Evolutionary conservation across 2,113 vertebrate species (phyloP).

Genomic region (Saguinus imperator): DNA sequence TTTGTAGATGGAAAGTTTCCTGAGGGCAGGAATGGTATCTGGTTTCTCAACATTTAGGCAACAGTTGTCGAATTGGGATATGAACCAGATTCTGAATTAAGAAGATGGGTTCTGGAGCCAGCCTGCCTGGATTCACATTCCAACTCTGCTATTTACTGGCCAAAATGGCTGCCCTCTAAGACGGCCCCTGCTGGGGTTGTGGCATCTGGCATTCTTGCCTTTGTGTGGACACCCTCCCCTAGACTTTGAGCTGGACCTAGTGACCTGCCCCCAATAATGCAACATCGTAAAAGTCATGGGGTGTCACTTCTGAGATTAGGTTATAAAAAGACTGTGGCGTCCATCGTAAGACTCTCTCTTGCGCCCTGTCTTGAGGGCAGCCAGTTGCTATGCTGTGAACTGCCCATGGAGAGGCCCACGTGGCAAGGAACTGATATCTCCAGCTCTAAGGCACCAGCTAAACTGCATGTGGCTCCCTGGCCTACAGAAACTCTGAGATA

Average conservation of each 20-base stretch:
- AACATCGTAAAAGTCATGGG: neutral
- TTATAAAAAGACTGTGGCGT: neutral
- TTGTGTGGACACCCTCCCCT: neutral
- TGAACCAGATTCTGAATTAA: neutral
- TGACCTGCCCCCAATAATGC: neutral
- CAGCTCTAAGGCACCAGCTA: too few relatives aligned
- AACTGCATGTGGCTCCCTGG: neutral
- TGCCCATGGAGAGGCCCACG: rapidly evolving
- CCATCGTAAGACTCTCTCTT: neutral
- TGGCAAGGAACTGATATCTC: neutral
- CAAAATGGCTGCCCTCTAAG: neutral
- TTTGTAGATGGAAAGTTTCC: neutral
- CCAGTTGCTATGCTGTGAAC: rapidly evolving
- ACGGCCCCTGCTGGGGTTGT: rapidly evolving
- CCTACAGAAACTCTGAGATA: neutral
- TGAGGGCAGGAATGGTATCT: neutral
- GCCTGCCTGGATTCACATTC: neutral
- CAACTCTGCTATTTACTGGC: neutral
- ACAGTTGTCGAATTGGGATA: neutral
- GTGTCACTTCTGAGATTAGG: neutral
- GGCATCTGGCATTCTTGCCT: neutral
- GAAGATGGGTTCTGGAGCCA: neutral
- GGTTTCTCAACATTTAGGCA: neutral
- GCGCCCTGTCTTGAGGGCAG: neutral
- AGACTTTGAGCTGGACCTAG: neutral